Base-by-base conservation (phyloP, 2,888 invertebrate genomes). In the Lapara coniferarum region DNA sequence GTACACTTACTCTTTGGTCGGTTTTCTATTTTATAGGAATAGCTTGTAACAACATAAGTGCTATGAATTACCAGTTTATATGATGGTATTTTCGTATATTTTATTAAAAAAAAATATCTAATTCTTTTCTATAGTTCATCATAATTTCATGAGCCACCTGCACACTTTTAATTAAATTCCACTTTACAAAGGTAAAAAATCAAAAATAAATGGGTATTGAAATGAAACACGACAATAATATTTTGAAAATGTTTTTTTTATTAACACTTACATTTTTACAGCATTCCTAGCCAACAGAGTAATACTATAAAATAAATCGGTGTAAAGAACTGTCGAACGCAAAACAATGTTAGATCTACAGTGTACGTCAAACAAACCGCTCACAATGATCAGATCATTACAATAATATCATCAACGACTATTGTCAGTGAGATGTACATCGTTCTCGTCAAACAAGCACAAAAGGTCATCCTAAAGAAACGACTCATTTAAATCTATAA, bases 211-310 rank as follows among this genome's bases (percentile, higher is more conserved):
- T 71, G 76, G 78, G 71, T 70, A 30, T 72, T 37, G 74, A 71
- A 80, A 78, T 81, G 74, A 90, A 93, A 93, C 89, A 83, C 83
- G 85, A 79, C 76, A 84, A 84, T 92, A 89, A 90, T 92, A 93
- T 92, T 93, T 93, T 93, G 93, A 93, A 93, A 93, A 93, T 93
- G 92, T 93, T 93, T 93, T 93, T 92, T 93, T 93, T 93, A 93
- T 92, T 93, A 93, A 93, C 93, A 93, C 93, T 93, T 93, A 93
- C 92, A 93, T 93, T 92, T 93, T 93, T 93, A 93, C 93, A 93
- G 93, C 93, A 90, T 90, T 91, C 91, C 93, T 93, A 93, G 93
- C 93, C 93, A 93, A 93, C 93, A 93, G 89, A 93, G 93, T 93
- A 92, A 92, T 92, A 91, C 92, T 93, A 93, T 90, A 89, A 93